Percentiles rank a stretch among this genome's conserved stretches.
phyloP scores from a whole-genome alignment of 2,888 invertebrate species.

The Parelbella ahira region DNA sequence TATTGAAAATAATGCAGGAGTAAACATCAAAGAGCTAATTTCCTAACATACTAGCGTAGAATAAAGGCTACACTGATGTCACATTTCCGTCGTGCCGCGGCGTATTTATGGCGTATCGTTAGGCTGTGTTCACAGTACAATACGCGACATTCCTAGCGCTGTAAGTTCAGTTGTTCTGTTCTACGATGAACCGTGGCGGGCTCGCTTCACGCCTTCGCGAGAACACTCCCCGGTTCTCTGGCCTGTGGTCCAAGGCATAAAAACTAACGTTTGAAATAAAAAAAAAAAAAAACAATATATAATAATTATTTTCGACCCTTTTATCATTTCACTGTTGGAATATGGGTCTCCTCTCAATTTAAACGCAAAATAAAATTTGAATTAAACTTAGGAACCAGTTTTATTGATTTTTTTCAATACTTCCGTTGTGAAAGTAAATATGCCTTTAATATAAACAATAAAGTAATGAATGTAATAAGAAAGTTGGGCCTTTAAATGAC shows the following conservation, averaged over 20 bases:
- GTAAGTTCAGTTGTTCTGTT: conserved; percentile 27
- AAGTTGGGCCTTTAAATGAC: too few species aligned
- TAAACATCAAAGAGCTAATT: conserved; percentile 9
- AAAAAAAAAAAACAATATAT: too few species aligned
- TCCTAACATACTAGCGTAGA: neutral
- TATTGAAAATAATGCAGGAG: neutral
- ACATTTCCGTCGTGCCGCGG: conserved; percentile 12
- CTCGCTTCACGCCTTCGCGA: conserved; percentile 40
- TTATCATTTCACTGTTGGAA: too few species aligned
- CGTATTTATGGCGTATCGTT: conserved; percentile 6
- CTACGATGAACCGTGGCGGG: conserved; percentile 16
- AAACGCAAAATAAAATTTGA: too few species aligned
- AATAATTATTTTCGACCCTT: too few species aligned
- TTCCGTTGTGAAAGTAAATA: too few species aligned
- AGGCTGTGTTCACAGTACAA: conserved; percentile 18
- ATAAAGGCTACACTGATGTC: conserved; percentile 8
- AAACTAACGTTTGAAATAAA: conserved; percentile 22
- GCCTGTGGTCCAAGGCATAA: conserved; percentile 19
- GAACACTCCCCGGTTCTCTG: conserved; percentile 32
- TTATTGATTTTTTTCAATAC: too few species aligned
- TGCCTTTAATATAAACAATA: too few species aligned
- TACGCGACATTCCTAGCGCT: conserved; percentile 16
- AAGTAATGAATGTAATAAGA: too few species aligned
- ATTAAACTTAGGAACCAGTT: too few species aligned
- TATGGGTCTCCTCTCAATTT: too few species aligned